Evolutionary conservation across 2,113 vertebrate genomes (phyloP), one percentile per base, ranked within the genome.

Genomic region (Marcusenius ussheri): DNA sequence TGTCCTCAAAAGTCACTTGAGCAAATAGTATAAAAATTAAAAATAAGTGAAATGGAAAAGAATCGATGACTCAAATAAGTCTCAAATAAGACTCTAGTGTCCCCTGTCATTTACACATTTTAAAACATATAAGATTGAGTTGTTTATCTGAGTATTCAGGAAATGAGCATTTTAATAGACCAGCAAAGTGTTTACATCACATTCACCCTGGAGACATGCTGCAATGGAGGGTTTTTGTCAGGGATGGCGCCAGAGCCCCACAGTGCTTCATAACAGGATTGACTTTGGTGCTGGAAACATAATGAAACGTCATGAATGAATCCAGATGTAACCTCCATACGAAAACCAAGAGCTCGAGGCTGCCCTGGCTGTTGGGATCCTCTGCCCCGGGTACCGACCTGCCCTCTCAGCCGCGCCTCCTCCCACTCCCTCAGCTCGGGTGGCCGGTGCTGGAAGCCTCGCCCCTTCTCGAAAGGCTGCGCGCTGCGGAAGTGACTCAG

Each of bases 381-480:
- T 17, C 31, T 19, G 45, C 47, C 27, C 15, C 13, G 10, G 51
- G 31, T 45, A 89, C 95, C 95, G 92, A 96, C 96, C 95, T 96
- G 95, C 46, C 94, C 94, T 89, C 95, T 94, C 27, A 96, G 92
- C 45, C 90, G 94, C 51, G 94, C 91, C 1, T 95, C 95, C 0
- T 96, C 96, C 96, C 96, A 96, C 85, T 92, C 92, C 88, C 93
- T 93, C 80, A 96, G 92, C 58, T 96, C 96, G 9, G 95, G 93
- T 31, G 93, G 93, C 88, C 95, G 94, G 91, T 96, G 95, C 1
- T 95, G 95, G 92, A 96, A 96, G 84, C 95, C 95, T 87, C 96
- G 93, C 46, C 96, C 96, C 93, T 96, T 96, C 92, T 96, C 96
- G 89, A 96, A 96, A 0, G 95, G 95, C 90, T 96, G 96, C 70